These are phyloP conservation scores for Aphelenchoides besseyi DNA, from an alignment of 1,140 invertebrate species.

Conservation along the genomic window DNA sequence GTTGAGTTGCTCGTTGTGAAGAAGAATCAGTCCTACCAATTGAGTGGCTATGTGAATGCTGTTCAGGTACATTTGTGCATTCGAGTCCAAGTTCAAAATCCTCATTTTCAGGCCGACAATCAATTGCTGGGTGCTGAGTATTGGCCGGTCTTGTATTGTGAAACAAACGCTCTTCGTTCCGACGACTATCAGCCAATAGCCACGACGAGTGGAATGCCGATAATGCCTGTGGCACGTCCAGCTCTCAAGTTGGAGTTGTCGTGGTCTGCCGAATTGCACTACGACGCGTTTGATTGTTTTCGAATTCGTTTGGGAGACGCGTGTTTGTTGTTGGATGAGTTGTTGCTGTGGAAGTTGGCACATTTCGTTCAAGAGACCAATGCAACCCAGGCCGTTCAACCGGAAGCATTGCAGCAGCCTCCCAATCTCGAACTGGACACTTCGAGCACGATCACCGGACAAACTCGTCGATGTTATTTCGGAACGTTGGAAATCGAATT, in stretches of 20 bases:
- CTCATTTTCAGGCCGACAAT: constrained; percentile 71
- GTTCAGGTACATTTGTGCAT: constrained; percentile 72
- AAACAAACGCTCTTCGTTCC: constrained; percentile 30
- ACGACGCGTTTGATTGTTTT: constrained; percentile 68
- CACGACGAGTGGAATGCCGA: neutral
- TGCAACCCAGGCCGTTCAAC: constrained; percentile 32
- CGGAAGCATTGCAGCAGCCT: constrained; percentile 48
- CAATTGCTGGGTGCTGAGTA: constrained; percentile 77
- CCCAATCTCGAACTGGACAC: constrained; percentile 51
- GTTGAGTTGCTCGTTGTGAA: constrained; percentile 70
- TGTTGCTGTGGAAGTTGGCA: constrained; percentile 78
- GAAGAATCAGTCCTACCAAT: constrained; percentile 68
- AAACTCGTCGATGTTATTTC: constrained; percentile 75
- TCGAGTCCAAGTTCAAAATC: neutral
- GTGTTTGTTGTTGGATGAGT: constrained; percentile 80
- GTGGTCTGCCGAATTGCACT: constrained; percentile 53
- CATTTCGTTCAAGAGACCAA: constrained; percentile 68
- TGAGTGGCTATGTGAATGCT: constrained; percentile 74
- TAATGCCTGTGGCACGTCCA: constrained; percentile 25
- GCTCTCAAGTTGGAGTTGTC: constrained; percentile 58
- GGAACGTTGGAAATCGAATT: constrained; percentile 71
- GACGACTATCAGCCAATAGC: neutral
- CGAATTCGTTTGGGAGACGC: constrained; percentile 78
- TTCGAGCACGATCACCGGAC: constrained; percentile 21
- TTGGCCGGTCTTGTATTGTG: constrained; percentile 76